phyloP scores from a whole-genome alignment of 1,140 invertebrate species.

The Brachionus rubens region DNA sequence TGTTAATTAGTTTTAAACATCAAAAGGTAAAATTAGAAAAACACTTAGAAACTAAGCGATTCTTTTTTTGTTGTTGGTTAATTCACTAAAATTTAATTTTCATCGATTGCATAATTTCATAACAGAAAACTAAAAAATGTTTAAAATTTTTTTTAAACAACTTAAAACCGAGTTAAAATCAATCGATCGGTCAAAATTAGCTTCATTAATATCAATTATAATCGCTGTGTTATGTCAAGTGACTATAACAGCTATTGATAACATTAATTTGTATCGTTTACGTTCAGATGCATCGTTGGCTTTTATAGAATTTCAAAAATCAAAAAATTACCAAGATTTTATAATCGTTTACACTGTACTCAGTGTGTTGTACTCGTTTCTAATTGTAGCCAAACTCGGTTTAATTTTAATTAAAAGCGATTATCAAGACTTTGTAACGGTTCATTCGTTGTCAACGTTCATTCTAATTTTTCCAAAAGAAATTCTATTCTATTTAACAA shows the following conservation, averaged over 20 bases:
- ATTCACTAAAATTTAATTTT: too few species aligned
- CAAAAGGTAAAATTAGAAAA: too few species aligned
- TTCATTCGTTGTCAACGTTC: neutral
- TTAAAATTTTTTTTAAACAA: too few species aligned
- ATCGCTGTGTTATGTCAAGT: neutral
- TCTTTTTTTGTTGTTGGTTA: too few species aligned
- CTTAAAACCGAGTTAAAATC: too few species aligned
- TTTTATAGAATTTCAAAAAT: neutral
- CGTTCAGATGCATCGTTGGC: neutral
- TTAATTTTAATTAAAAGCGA: neutral
- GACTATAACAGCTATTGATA: neutral
- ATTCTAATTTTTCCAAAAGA: neutral
- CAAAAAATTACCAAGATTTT: neutral
- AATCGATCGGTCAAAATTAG: too few species aligned
- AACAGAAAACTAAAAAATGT: too few species aligned
- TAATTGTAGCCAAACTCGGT: neutral
- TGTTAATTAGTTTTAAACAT: too few species aligned
- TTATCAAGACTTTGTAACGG: constrained; percentile 11
- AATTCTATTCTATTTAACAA: neutral
- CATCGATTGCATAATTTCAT: too few species aligned
- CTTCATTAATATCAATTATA: neutral
- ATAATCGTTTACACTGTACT: neutral
- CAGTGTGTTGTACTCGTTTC: neutral
- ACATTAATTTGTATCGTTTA: neutral
- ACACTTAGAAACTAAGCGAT: too few species aligned